Evolutionary conservation across 2,888 invertebrate genomes (phyloP), one percentile per base, ranked within the genome.

Genomic region (Platycnemis pennipes): DNA sequence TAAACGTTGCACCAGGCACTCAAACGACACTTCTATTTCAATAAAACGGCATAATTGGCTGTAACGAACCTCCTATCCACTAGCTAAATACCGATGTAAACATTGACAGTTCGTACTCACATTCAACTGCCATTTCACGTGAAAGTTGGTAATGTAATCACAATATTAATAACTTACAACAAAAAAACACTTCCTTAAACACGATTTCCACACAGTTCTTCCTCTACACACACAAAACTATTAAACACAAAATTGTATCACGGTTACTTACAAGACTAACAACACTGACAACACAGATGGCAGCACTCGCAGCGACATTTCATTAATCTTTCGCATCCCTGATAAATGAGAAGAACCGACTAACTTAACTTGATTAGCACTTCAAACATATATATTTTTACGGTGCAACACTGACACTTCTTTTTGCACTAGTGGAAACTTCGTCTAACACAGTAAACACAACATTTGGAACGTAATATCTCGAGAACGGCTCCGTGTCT

Each of bases 211-310:
- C 91, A 91, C 63, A 63, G n/a, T 91, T 63, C 63, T 44, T 91
- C 63, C 63, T 44, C 26, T 16, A 91, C 7, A 91, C 91, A 91
- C 63, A 56, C 63, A 44, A 45, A 91, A 91, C 91, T 91, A 63
- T 91, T 63, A 91, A 63, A 91, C 91, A 91, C 91, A 63, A 91
- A 91, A 94, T 95, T 95, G 96, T 95, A 96, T 96, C 96, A 96
- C 96, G 96, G 96, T 97, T 97, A 97, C 97, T 97, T 97, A 97
- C 97, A 97, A 97, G 97, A 97, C 97, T 97, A 97, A 97, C 97
- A 97, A 98, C 97, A 98, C 98, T 98, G 98, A 98, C 98, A 98
- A 97, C 97, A 97, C 97, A 98, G 98, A 97, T 97, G 98, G 98
- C 98, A 97, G 97, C 97, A 97, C 97, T 96, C 97, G 97, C 97